Evolutionary conservation across 2,888 invertebrate genomes (phyloP).

Genomic region (Aspidapion aeneum): DNA sequence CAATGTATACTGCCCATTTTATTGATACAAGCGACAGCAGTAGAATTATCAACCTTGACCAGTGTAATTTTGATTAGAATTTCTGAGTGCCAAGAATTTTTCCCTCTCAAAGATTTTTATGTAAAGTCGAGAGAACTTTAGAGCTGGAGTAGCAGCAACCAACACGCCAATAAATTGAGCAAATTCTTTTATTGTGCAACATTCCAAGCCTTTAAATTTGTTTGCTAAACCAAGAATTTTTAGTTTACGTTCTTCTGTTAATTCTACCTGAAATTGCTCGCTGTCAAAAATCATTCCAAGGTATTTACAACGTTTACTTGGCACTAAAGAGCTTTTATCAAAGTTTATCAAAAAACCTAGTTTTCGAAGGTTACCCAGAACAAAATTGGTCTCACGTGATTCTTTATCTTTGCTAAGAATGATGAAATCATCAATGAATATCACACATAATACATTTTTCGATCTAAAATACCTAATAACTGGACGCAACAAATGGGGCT

Average conservation of each 20-base stretch:
- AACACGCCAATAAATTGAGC: background rate
- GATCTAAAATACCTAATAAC: background rate
- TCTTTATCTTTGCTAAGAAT: background rate
- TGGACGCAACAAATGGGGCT: background rate
- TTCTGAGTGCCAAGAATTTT: background rate
- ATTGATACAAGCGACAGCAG: background rate
- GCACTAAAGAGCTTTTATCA: background rate
- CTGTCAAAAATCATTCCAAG: background rate
- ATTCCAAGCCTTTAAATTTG: background rate
- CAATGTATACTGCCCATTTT: background rate
- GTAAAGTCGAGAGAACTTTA: background rate
- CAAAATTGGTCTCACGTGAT: background rate
- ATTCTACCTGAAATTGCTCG: background rate
- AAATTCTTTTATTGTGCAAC: background rate
- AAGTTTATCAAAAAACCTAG: conserved; percentile 2
- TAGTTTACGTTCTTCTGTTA: too few species aligned
- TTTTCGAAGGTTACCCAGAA: background rate
- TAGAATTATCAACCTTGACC: background rate
- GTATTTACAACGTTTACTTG: background rate
- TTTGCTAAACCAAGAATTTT: background rate
- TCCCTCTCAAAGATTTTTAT: background rate
- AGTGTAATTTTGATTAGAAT: background rate
- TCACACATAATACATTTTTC: too few species aligned
- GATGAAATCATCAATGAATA: conserved; percentile 3
- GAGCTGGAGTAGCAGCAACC: background rate